These are phyloP conservation scores for Phymorhynchus buccinoides DNA, from an alignment of 1,140 invertebrate species.

Conservation along the genomic window DNA sequence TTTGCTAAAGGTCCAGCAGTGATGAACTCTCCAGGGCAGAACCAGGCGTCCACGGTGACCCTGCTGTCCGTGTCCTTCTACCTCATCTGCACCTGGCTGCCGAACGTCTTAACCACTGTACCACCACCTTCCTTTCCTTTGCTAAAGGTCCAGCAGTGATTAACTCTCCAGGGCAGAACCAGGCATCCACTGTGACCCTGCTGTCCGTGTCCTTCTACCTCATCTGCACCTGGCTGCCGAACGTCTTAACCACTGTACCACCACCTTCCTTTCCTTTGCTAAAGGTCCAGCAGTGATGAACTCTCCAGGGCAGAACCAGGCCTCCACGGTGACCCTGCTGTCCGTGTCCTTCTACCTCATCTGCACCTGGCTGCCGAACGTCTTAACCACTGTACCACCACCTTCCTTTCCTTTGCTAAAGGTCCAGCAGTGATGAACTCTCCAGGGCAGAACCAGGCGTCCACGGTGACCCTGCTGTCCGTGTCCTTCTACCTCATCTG, in stretches of 20 bases:
- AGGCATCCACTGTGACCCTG: slow-evolving; percentile 68
- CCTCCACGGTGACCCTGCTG: slow-evolving; percentile 69
- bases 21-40: slow-evolving; percentile 43
- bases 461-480: slow-evolving; percentile 67
- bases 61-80: slow-evolving; percentile 71
- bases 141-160: too few relatives aligned
- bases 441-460: slow-evolving; percentile 54
- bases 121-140: too few relatives aligned
- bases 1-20: too few relatives aligned
- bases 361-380: slow-evolving; percentile 67
- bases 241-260: too few relatives aligned
- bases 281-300: too few relatives aligned
- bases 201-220: slow-evolving; percentile 71
- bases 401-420: too few relatives aligned
- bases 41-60: slow-evolving; percentile 67
- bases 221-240: slow-evolving; percentile 69
- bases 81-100: slow-evolving; percentile 68
- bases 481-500: slow-evolving; percentile 72
- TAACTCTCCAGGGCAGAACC: slow-evolving; percentile 44
- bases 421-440: too few relatives aligned
- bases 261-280: too few relatives aligned
- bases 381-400: too few relatives aligned
- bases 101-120: too few relatives aligned
- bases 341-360: slow-evolving; percentile 72
- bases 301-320: slow-evolving; percentile 48